Evolutionary conservation across 2,888 invertebrate species (phyloP).

Genomic region (Nymphalis polychloros): DNA sequence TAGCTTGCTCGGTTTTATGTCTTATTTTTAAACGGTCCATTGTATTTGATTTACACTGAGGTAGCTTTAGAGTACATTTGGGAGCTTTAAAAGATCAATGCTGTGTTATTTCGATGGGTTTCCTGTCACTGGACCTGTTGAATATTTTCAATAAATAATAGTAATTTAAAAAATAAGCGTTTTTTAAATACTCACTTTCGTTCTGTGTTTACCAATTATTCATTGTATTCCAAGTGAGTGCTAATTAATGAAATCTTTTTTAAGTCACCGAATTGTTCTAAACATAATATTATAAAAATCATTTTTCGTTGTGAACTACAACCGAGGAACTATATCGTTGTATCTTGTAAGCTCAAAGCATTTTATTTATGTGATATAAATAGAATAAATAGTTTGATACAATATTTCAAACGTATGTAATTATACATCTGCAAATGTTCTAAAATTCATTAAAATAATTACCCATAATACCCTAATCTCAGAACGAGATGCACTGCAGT

Average conservation of each 20-base stretch:
- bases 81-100: conserved; percentile 18
- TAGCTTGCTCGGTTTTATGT: neutral
- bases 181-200: too few species aligned
- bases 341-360: too few species aligned
- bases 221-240: too few species aligned
- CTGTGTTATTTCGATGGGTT: conserved; percentile 7
- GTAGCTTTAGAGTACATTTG: conserved; percentile 18
- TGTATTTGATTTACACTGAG: conserved; percentile 11
- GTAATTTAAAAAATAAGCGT: neutral
- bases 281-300: too few species aligned
- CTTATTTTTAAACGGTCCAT: conserved; percentile 7
- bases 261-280: too few species aligned
- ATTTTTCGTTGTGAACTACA: too few species aligned
- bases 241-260: too few species aligned
- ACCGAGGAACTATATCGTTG: too few species aligned
- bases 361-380: too few species aligned
- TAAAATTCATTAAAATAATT: conserved; percentile 8
- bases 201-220: too few species aligned
- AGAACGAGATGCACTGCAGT: conserved; percentile 22
- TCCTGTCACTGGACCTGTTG: neutral
- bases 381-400: too few species aligned
- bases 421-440: neutral
- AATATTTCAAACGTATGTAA: too few species aligned
- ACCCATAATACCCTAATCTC: conserved; percentile 24
- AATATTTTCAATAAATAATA: neutral